Evolutionary conservation across 1,140 invertebrate species (phyloP).

Genomic region (Drosophila subpulchrella): DNA sequence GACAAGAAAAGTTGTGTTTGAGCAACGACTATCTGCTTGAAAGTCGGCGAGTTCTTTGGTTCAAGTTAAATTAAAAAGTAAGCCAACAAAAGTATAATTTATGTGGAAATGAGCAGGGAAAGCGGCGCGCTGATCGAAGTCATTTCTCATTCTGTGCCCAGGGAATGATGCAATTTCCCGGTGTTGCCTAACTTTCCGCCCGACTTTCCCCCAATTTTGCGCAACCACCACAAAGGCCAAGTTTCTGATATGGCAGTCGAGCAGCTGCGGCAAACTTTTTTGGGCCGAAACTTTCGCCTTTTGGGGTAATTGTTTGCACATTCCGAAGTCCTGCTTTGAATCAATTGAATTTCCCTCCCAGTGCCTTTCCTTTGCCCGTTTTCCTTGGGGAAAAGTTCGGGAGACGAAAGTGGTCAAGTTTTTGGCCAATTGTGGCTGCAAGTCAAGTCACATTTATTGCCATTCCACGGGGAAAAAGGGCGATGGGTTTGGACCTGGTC

Average conservation of each 20-base stretch:
- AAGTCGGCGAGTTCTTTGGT: neutral
- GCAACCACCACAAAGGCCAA: conserved; percentile 22
- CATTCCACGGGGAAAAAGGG: conserved; percentile 8
- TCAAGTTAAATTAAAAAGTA: neutral
- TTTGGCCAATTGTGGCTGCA: conserved; percentile 11
- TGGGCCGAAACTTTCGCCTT: conserved; percentile 28
- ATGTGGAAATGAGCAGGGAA: neutral
- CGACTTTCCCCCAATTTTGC: neutral
- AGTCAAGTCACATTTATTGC: conserved; percentile 26
- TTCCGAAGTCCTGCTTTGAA: conserved; percentile 6
- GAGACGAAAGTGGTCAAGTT: conserved; percentile 12
- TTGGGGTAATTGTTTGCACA: conserved; percentile 52
- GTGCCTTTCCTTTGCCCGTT: conserved; percentile 10
- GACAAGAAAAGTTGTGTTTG: too few relatives aligned
- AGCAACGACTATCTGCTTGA: too few relatives aligned
- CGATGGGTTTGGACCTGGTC: neutral
- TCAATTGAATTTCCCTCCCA: conserved; percentile 7
- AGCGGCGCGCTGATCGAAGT: neutral
- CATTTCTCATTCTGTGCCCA: neutral
- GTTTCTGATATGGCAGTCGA: conserved; percentile 15
- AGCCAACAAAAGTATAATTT: neutral
- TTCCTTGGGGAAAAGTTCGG: conserved; percentile 4
- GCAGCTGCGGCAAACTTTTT: conserved; percentile 19
- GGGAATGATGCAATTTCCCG: conserved; percentile 4
- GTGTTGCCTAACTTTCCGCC: neutral